A percentile compares a stretch with the other conserved stretches of the same genome.
Conservation (phyloP, 2,888 invertebrate genomes). For the Melolontha melolontha region DNA sequence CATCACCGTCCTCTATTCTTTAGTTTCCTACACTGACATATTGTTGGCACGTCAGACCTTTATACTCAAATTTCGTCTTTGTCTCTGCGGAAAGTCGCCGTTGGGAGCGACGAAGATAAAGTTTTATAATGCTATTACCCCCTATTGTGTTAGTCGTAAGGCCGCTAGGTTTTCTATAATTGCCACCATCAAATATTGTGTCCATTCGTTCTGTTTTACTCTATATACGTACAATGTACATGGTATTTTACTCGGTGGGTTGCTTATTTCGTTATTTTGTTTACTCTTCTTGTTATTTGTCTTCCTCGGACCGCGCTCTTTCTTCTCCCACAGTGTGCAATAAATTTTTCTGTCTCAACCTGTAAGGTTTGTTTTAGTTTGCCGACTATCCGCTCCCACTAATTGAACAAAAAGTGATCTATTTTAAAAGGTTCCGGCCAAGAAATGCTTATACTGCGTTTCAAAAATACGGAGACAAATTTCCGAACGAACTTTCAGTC, state of each 20-base stretch:
- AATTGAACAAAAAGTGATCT: slow-evolving; percentile 37
- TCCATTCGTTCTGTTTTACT: slow-evolving; percentile 48
- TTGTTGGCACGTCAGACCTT: slow-evolving; percentile 53
- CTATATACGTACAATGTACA: slow-evolving; percentile 9
- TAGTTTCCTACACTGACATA: slow-evolving; percentile 54
- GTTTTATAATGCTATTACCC: slow-evolving; percentile 52
- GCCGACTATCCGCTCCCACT: slow-evolving; percentile 29
- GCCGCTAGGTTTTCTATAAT: slow-evolving; percentile 54
- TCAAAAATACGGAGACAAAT: no score
- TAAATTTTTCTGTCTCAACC: slow-evolving; percentile 41
- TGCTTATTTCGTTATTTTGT: slow-evolving; percentile 42
- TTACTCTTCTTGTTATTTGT: slow-evolving; percentile 40
- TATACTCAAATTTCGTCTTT: slow-evolving; percentile 43
- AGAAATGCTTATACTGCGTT: no score
- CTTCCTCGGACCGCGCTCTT: slow-evolving; percentile 15
- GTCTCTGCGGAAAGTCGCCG: slow-evolving; percentile 36
- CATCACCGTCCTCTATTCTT: slow-evolving; percentile 54
- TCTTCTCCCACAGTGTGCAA: slow-evolving; percentile 32
- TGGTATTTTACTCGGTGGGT: slow-evolving; percentile 42
- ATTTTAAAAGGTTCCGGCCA: no score
- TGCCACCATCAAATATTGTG: slow-evolving; percentile 54
- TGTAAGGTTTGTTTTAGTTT: slow-evolving; percentile 42
- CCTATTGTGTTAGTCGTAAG: slow-evolving; percentile 52
- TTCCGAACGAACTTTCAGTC: no score
- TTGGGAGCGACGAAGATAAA: slow-evolving; percentile 47